Conservation (phyloP, 2,888 invertebrate genomes). For the Ophion obscuratus region DNA sequence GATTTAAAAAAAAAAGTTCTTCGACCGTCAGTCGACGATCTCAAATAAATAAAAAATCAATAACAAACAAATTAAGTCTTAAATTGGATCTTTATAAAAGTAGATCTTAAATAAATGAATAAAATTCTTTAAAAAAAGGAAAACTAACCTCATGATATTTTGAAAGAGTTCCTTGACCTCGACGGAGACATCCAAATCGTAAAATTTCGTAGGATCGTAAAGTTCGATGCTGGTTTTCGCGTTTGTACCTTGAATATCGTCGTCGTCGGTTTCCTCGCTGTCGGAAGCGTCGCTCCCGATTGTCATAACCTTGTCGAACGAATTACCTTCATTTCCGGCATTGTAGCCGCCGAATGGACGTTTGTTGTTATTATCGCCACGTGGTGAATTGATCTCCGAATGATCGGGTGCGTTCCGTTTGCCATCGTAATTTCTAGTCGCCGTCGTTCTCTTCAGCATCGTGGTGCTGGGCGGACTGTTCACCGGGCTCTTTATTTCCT, state of each 20-base stretch:
- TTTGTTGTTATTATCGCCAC: slow-evolving; percentile 49
- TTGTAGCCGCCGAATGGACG: slow-evolving; percentile 69
- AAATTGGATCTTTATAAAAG: background rate
- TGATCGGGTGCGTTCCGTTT: slow-evolving; percentile 40
- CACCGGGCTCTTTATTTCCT: slow-evolving; percentile 86
- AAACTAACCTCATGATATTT: slow-evolving; percentile 92
- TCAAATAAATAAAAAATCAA: background rate
- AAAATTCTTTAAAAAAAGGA: background rate
- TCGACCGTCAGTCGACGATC: too few relatives aligned
- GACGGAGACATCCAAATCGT: slow-evolving; percentile 91
- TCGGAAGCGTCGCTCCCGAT: slow-evolving; percentile 79
- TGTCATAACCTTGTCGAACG: slow-evolving; percentile 71
- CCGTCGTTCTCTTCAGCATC: slow-evolving; percentile 65
- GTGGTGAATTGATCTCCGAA: slow-evolving; percentile 73
- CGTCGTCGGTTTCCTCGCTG: slow-evolving; percentile 81
- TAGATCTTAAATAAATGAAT: background rate
- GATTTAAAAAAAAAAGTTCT: too few relatives aligned
- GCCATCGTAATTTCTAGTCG: slow-evolving; percentile 48
- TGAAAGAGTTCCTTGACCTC: slow-evolving; percentile 97
- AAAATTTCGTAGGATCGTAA: slow-evolving; percentile 94
- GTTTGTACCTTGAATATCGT: slow-evolving; percentile 76
- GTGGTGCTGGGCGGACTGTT: slow-evolving; percentile 70
- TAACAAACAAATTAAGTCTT: background rate
- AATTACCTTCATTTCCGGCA: slow-evolving; percentile 65
- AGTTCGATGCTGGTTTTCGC: slow-evolving; percentile 74